Base-by-base conservation (phyloP, 2,113 vertebrate species). In the Oenanthe oenanthe region DNA sequence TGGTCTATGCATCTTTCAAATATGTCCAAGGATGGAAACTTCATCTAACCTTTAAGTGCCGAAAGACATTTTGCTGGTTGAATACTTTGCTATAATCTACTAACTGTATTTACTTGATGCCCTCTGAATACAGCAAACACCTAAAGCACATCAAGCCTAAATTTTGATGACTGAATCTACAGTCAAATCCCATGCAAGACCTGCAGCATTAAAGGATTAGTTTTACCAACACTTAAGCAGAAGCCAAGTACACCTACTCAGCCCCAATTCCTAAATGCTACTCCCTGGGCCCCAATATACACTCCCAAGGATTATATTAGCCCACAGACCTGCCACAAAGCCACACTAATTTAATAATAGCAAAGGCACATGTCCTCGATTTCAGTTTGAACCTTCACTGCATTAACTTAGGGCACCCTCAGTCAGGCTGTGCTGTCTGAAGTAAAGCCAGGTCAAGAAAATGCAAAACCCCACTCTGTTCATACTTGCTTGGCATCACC, bases 361-460 rank as follows among this genome's bases (percentile, higher is more conserved):
- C 56, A 85, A 54, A 3, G 1, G 26, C 13, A 26, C 48, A 34
- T 17, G 38, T 32, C 40, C 57, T 67, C 6, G 2, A 78, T 78
- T 78, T 88, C 43, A 79, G 58, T 85, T 48, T 58, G 36, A 85
- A 78, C 61, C 57, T 63, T 75, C 82, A 78, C 61, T 75, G 53
- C 70, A 67, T 56, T 72, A 89, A 87, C n/a, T 73, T 11, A 38
- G 18, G 51, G 48, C 48, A 65, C 56, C 43, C 56, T 84, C 53
- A 36, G 43, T 72, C 66, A 89, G 47, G 45, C n/a, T 85, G 14
- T 38, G 65, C 29, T 56, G 9, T 57, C 81, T 94, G 96, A 95
- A 93, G 65, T 26, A 86, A 87, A 92, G 80, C 32, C 73, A 95
- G 62, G 61, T 72, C 77, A 89, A 96, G 88, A 94, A 95, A 85